Percentiles rank a stretch among this genome's conserved stretches.
phyloP scores from a whole-genome alignment of 2,797 vertebrate genomes.

The Sciurus vulgaris region DNA sequence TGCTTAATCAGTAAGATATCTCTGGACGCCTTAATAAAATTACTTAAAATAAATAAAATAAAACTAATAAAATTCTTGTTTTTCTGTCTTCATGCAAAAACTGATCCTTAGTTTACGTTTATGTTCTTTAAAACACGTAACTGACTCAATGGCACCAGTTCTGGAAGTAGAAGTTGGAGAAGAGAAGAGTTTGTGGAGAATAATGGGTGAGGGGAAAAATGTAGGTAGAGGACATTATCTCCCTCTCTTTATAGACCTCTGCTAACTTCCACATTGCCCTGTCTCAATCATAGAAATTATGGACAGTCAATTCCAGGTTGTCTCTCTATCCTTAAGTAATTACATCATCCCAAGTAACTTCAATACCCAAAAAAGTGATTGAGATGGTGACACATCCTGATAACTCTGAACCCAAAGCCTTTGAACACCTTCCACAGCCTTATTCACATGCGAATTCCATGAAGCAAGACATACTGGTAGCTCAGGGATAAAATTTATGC shows the following conservation, averaged over 20 bases:
- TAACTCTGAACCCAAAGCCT: background rate
- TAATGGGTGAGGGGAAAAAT: too few relatives aligned
- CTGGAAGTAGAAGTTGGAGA: background rate
- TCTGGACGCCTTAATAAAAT: background rate
- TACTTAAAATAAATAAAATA: background rate
- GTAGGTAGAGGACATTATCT: background rate
- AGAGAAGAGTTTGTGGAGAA: background rate
- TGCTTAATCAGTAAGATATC: background rate
- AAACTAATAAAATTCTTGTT: background rate
- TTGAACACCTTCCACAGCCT: background rate
- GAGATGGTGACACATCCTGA: background rate
- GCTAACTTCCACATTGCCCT: background rate
- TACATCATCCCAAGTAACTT: background rate
- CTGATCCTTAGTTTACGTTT: background rate
- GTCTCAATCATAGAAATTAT: background rate
- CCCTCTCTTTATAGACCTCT: background rate
- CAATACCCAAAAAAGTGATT: background rate
- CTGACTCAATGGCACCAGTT: background rate
- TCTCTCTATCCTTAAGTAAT: background rate
- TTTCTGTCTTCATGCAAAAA: background rate
- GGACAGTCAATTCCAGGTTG: background rate
- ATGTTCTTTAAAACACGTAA: background rate
- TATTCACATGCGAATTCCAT: background rate
- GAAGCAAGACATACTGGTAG: background rate
- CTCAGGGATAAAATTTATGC: background rate